Evolutionary conservation across 1,140 invertebrate species (phyloP).

Genomic region (Solenopsis invicta): DNA sequence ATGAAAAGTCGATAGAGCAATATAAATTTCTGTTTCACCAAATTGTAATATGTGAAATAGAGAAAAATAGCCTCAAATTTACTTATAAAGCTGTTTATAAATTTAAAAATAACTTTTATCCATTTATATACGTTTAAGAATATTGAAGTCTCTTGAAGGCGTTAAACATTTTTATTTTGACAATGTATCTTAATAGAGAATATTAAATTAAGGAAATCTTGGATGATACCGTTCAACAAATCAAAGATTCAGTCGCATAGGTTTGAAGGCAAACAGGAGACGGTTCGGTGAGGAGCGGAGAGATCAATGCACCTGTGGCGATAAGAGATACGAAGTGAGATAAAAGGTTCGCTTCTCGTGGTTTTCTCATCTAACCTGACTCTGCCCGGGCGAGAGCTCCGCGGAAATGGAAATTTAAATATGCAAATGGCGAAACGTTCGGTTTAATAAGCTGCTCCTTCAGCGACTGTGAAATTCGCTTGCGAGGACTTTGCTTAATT

Average conservation of each 20-base stretch:
- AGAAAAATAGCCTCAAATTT: not conserved
- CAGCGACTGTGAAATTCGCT: slow-evolving; percentile 62
- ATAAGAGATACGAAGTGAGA: slow-evolving; percentile 50
- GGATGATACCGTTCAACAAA: slow-evolving; percentile 11
- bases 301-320: slow-evolving; percentile 29
- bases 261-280: slow-evolving; percentile 37
- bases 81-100: not conserved
- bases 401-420: slow-evolving; percentile 75
- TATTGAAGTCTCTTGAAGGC: not conserved
- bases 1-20: slow-evolving; percentile 11
- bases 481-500: slow-evolving; percentile 56
- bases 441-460: slow-evolving; percentile 77
- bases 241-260: not conserved
- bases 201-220: not conserved
- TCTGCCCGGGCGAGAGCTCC: slow-evolving; percentile 28
- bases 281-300: not conserved
- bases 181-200: not conserved
- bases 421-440: slow-evolving; percentile 74
- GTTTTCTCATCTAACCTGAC: slow-evolving; percentile 8
- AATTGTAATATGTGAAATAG: not conserved
- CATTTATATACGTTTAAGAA: not conserved
- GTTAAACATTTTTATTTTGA: not conserved
- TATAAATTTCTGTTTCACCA: not conserved
- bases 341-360: slow-evolving; percentile 49
- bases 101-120: not conserved